These are phyloP conservation scores for Chlorocebus sabaeus DNA, from an alignment of 2,113 vertebrate species.

Conservation along the genomic window DNA sequence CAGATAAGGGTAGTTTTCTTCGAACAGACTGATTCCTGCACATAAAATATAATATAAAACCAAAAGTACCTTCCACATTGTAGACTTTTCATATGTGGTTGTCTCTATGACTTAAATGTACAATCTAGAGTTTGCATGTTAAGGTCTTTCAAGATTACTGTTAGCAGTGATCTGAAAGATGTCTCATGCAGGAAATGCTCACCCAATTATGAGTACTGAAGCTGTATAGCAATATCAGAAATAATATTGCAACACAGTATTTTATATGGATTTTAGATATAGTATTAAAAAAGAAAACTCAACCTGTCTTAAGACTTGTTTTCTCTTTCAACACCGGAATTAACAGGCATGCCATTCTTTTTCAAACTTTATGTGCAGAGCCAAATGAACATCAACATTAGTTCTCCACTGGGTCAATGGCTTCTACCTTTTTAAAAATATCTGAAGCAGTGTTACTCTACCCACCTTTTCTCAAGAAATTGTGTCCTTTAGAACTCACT, in stretches of 20 bases:
- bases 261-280: conserved; percentile 16
- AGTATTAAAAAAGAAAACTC: not conserved
- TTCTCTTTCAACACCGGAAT: not conserved
- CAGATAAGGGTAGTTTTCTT: conserved; percentile 24
- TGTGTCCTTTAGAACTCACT: not conserved
- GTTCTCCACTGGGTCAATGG: not conserved
- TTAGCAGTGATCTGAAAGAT: not conserved
- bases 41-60: not conserved
- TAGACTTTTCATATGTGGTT: not conserved
- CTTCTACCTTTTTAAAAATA: not conserved
- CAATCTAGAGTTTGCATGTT: not conserved
- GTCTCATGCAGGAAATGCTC: not conserved
- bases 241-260: not conserved
- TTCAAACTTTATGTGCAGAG: not conserved
- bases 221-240: not conserved
- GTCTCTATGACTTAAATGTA: conserved; percentile 39
- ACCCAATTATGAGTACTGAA: not conserved
- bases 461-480: not conserved
- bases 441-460: not conserved
- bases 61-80: not conserved
- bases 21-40: not conserved
- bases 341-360: not conserved
- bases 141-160: not conserved
- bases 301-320: not conserved
- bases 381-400: not conserved